Conservation (phyloP, 2,888 invertebrate species). For the Erebia epiphron region DNA sequence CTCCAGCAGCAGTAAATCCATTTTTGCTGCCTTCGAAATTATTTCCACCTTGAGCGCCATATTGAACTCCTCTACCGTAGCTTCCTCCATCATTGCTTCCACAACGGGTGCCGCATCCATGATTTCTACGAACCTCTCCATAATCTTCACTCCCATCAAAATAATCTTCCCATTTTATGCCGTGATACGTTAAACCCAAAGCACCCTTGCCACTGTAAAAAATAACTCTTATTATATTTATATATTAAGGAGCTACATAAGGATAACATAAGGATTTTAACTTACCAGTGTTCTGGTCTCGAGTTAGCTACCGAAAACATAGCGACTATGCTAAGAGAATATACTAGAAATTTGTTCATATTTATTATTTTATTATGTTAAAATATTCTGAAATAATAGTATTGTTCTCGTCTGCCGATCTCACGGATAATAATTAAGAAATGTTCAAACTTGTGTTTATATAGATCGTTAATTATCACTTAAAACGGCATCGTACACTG, state of each 20-base stretch:
- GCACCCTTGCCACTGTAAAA: neutral
- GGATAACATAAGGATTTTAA: no score
- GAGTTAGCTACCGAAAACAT: neutral
- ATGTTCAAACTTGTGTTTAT: neutral
- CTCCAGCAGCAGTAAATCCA: neutral
- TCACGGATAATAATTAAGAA: neutral
- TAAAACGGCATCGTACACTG: no score
- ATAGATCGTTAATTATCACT: neutral
- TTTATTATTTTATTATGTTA: neutral
- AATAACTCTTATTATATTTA: neutral
- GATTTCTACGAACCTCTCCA: neutral
- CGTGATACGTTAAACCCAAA: slow-evolving; percentile 5
- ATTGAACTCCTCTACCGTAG: neutral
- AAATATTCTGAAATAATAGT: neutral
- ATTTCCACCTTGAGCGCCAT: neutral
- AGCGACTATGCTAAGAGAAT: neutral
- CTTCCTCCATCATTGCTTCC: neutral
- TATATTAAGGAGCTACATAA: no score
- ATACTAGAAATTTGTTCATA: neutral
- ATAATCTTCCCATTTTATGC: slow-evolving; percentile 2
- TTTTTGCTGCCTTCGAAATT: neutral
- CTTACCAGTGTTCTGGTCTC: neutral
- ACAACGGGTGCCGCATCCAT: neutral
- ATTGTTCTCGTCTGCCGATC: no score
- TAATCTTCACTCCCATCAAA: neutral